Evolutionary conservation across 2,888 invertebrate species (phyloP).

Genomic region (Lycophotia porphyrea): DNA sequence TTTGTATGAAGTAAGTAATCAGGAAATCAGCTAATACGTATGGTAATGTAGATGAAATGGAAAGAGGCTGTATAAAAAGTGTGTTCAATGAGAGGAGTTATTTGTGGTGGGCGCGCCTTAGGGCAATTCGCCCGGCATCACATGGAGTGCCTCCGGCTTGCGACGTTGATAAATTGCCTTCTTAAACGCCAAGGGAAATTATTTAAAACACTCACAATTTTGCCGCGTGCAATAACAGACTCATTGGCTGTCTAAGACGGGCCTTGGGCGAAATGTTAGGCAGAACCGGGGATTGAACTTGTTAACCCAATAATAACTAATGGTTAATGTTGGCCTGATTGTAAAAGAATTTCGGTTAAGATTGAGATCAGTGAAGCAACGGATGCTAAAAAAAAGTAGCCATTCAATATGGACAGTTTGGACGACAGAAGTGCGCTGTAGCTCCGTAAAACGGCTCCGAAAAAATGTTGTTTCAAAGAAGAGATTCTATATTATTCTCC

Average conservation of each 20-base stretch:
- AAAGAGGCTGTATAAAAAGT: slow-evolving; percentile 48
- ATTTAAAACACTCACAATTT: slow-evolving; percentile 75
- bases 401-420: too few relatives aligned
- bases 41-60: slow-evolving; percentile 60
- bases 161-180: slow-evolving; percentile 80
- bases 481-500: not conserved
- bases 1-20: slow-evolving; percentile 51
- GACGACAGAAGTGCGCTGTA: not conserved
- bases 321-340: slow-evolving; percentile 12
- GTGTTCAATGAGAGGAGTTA: slow-evolving; percentile 52
- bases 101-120: slow-evolving; percentile 40
- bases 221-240: slow-evolving; percentile 42
- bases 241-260: slow-evolving; percentile 41
- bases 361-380: slow-evolving; percentile 32
- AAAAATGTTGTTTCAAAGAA: not conserved
- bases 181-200: slow-evolving; percentile 76
- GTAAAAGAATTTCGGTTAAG: slow-evolving; percentile 14
- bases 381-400: too few relatives aligned
- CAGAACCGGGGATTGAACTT: not conserved
- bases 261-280: slow-evolving; percentile 26
- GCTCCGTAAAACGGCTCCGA: not conserved
- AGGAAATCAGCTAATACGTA: slow-evolving; percentile 58
- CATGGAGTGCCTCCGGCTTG: slow-evolving; percentile 52
- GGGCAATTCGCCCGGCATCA: slow-evolving; percentile 47
- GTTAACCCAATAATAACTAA: slow-evolving; percentile 8